Percentiles rank a stretch among this genome's conserved stretches.
These are phyloP conservation scores for Naso thynnoides DNA, from an alignment of 2,797 vertebrate genomes.

Conservation along the genomic window DNA sequence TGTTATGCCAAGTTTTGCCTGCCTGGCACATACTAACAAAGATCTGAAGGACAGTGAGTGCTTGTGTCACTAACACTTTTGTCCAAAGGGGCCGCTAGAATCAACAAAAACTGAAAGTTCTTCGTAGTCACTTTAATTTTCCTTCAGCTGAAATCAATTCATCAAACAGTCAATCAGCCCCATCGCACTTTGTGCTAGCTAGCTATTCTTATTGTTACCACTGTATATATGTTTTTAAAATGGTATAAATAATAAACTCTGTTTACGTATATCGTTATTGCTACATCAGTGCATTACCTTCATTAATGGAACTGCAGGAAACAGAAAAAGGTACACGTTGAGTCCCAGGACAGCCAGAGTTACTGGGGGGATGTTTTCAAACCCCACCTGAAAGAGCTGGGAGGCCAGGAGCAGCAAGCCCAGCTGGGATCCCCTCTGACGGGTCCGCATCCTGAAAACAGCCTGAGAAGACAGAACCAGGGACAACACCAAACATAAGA, in stretches of 20 bases:
- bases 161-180: no score
- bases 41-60: no score
- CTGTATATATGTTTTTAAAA: not conserved
- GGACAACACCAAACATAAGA: no score
- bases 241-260: not conserved
- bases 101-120: no score
- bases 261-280: not conserved
- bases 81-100: no score
- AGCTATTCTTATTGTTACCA: not conserved
- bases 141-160: no score
- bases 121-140: no score
- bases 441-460: slow-evolving; percentile 82
- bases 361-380: slow-evolving; percentile 91
- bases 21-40: no score
- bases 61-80: no score
- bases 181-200: not conserved
- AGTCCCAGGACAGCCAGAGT: slow-evolving; percentile 90
- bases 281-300: slow-evolving; percentile 58
- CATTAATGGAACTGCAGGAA: slow-evolving; percentile 83
- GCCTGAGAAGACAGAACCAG: not conserved
- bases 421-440: slow-evolving; percentile 81
- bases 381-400: slow-evolving; percentile 89
- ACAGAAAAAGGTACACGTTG: slow-evolving; percentile 91
- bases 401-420: slow-evolving; percentile 90
- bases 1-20: no score